Percentiles rank a stretch among this genome's conserved stretches.
Evolutionary conservation across 92 coral and sea anemone genomes (phyloP).

Genomic region (Plumapathes pennacea): DNA sequence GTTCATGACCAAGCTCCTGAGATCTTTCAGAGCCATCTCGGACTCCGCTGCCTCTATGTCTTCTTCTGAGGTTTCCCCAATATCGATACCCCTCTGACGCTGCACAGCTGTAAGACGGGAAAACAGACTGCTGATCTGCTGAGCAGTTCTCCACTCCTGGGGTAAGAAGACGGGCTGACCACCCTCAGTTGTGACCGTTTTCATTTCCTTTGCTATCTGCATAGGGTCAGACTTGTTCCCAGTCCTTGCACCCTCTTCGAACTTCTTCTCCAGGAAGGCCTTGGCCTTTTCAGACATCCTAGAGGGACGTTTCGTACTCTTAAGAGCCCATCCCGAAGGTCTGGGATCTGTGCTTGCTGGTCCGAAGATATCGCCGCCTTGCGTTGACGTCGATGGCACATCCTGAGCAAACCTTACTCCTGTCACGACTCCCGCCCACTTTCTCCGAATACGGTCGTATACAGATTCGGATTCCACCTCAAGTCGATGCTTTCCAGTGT

Average conservation of each 20-base stretch:
- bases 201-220: constrained; percentile 8
- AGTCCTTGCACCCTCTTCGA: constrained; percentile 11
- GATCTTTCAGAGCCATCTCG: no score
- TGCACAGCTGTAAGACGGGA: constrained; percentile 17
- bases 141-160: constrained; percentile 31
- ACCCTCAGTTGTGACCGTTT: constrained; percentile 6
- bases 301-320: constrained; percentile 3
- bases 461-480: constrained; percentile 30
- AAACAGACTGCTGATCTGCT: constrained; percentile 26
- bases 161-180: constrained; percentile 12
- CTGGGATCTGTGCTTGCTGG: not conserved
- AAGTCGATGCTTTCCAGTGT: constrained; percentile 36
- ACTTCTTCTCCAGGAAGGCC: constrained; percentile 16
- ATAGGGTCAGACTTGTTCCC: constrained; percentile 3
- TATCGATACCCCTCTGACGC: constrained; percentile 21
- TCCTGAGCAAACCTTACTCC: constrained; percentile 5
- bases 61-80: constrained; percentile 13
- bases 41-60: no score
- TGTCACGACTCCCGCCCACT: constrained; percentile 38
- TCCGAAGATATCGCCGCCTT: not conserved
- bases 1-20: no score
- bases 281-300: constrained; percentile 20
- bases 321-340: constrained; percentile 31
- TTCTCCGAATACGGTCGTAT: constrained; percentile 26
- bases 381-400: not conserved